Evolutionary conservation across 1,140 invertebrate species (phyloP), one percentile per base, ranked within the genome.

Genomic region (Andrena cerasifolii): DNA sequence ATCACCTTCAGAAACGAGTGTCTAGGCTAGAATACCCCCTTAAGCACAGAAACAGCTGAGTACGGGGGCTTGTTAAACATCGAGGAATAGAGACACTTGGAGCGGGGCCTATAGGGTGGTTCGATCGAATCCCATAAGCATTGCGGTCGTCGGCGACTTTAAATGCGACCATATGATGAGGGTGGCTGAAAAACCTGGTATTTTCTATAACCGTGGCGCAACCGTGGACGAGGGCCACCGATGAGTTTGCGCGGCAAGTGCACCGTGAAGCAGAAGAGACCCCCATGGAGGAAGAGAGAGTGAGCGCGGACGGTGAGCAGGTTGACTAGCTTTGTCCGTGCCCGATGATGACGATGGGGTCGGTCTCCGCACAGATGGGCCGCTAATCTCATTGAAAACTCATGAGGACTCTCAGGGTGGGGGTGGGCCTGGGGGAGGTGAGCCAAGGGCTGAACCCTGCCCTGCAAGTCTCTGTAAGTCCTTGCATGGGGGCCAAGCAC

Each of bases 351-450:
- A 90, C 87, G 89, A 90, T 91, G 86, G 87, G 89, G 90, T 89
- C 86, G 89, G 86, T 86, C 87, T 88, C 74, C 80, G 91, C 91
- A 92, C 92, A 93, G 92, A 93, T 93, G 92, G 90, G 88, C 89
- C 87, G 90, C 88, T 93, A 93, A 93, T 93, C 92, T 92, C 91
- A 92, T 93, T 92, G 91, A 92, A 93, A 92, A 92, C 92, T 93
- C 90, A 91, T 91, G 91, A 93, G 91, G 88, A 92, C 92, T 92
- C 90, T 91, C 83, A 80, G 87, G 83, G 56, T 70, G 80, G 83
- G 78, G 85, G 73, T 78, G 76, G 72, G 54, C 66, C 72, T 61
- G 33, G 59, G 71, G 63, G 72, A 47, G 72, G 78, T 58, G 59
- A 75, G 40, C 76, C 40, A 78, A 78, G 81, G 83, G 80, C 74